phyloP scores from a whole-genome alignment of 1,140 invertebrate genomes.

The Saccostrea glomerata region DNA sequence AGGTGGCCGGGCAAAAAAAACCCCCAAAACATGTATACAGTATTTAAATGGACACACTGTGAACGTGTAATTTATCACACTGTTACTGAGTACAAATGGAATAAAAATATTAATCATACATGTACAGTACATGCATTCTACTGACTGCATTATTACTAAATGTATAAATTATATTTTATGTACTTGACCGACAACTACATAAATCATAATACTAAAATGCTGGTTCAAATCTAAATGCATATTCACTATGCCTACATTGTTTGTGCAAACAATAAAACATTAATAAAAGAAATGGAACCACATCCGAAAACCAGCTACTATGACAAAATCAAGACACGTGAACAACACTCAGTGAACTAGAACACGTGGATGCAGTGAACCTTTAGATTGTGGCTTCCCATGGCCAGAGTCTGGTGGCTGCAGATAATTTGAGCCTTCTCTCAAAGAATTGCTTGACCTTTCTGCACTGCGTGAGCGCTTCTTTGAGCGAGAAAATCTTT shows the following conservation, averaged over 20 bases:
- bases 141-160: too few relatives aligned
- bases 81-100: too few relatives aligned
- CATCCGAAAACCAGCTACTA: neutral
- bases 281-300: neutral
- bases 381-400: slow-evolving; percentile 66
- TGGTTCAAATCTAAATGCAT: too few relatives aligned
- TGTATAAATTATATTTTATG: too few relatives aligned
- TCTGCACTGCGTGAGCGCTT: slow-evolving; percentile 72
- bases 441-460: slow-evolving; percentile 59
- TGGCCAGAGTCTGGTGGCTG: slow-evolving; percentile 63
- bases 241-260: neutral
- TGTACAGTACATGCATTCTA: too few relatives aligned
- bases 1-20: too few relatives aligned
- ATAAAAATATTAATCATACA: too few relatives aligned
- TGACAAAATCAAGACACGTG: neutral
- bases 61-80: too few relatives aligned
- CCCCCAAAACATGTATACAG: too few relatives aligned
- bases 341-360: slow-evolving; percentile 39
- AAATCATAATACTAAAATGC: too few relatives aligned
- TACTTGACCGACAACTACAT: too few relatives aligned
- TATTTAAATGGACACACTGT: too few relatives aligned
- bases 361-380: slow-evolving; percentile 50
- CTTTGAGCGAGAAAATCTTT: slow-evolving; percentile 70
- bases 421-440: slow-evolving; percentile 66
- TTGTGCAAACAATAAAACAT: neutral